Percentiles rank a stretch among this genome's conserved stretches.
phyloP scores from a whole-genome alignment of 2,113 vertebrate genomes.

The Hippocampus barbouri region DNA sequence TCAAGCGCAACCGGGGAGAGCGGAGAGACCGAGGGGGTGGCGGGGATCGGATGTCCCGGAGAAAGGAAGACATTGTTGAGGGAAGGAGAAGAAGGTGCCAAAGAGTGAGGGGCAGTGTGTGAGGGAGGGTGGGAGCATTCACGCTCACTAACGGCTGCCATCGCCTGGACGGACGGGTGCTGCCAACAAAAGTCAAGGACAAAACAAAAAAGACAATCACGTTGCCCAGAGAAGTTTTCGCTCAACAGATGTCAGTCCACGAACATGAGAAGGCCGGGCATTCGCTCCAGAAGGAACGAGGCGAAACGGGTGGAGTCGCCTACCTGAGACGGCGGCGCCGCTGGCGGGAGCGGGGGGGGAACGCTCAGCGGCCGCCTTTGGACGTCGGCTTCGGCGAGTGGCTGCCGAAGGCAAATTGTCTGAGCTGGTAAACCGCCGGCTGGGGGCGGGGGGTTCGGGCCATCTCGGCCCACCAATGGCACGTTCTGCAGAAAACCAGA shows the following conservation, averaged over 20 bases:
- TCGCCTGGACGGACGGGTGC: constrained; percentile 65
- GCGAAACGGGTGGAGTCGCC: constrained; percentile 29
- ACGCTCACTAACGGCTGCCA: constrained; percentile 58
- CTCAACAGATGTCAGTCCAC: too few relatives aligned
- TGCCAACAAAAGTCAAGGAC: constrained; percentile 55
- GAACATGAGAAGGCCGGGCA: too few relatives aligned
- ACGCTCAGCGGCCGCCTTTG: constrained; percentile 77
- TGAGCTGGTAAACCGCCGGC: too few relatives aligned
- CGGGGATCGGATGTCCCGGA: constrained; percentile 56
- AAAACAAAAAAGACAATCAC: constrained; percentile 31
- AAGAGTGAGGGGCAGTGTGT: constrained; percentile 44
- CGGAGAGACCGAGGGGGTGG: constrained; percentile 70
- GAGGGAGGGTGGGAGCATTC: constrained; percentile 47
- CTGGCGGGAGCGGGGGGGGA: constrained; percentile 57
- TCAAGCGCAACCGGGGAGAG: constrained; percentile 68
- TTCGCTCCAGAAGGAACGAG: not conserved
- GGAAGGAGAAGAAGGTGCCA: constrained; percentile 46
- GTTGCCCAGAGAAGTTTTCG: too few relatives aligned
- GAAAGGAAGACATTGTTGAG: constrained; percentile 58
- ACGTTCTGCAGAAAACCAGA: constrained; percentile 50
- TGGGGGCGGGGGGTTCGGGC: constrained; percentile 68
- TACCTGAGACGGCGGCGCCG: constrained; percentile 75
- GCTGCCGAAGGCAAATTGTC: constrained; percentile 39
- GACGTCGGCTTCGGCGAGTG: constrained; percentile 30
- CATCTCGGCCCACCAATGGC: constrained; percentile 55